Conservation (phyloP, 2,797 vertebrate species). For the Dallia pectoralis region DNA sequence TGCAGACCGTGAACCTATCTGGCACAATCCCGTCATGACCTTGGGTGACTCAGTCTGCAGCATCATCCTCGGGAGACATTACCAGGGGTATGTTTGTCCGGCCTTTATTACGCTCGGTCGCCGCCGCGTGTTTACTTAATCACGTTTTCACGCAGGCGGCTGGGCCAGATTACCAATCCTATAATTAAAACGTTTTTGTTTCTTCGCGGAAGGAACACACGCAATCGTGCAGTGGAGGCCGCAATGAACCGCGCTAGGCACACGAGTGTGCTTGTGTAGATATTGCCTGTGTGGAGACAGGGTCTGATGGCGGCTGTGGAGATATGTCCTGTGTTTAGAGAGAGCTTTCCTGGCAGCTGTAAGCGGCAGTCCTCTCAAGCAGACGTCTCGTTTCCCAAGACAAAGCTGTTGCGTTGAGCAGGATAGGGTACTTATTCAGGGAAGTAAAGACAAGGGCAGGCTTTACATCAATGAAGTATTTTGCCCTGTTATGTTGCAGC, state of each 20-base stretch:
- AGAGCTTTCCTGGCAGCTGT: neutral
- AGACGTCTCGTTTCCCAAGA: too few species aligned
- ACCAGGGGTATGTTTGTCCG: constrained; percentile 52
- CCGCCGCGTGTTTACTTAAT: constrained; percentile 60
- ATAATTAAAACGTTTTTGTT: constrained; percentile 73
- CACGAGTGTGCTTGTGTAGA: constrained; percentile 39
- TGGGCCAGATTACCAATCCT: constrained; percentile 55
- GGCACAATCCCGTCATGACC: constrained; percentile 58
- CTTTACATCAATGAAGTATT: too few species aligned
- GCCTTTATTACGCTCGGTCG: constrained; percentile 25
- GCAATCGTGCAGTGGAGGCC: constrained; percentile 50
- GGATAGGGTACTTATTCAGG: too few species aligned
- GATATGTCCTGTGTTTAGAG: neutral
- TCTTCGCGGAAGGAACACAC: constrained; percentile 66
- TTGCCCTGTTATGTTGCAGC: too few species aligned
- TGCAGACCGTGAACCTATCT: constrained; percentile 37
- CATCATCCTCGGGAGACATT: constrained; percentile 46
- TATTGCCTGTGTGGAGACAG: neutral
- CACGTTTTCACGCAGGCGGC: constrained; percentile 54
- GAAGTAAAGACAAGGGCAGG: too few species aligned
- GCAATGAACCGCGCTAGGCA: constrained; percentile 57
- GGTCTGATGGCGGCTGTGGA: neutral
- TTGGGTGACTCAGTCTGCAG: constrained; percentile 45
- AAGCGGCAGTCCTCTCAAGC: too few species aligned
- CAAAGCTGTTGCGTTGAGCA: too few species aligned